These are phyloP conservation scores for Tenebrio molitor DNA, from an alignment of 1,140 invertebrate genomes.

Conservation along the genomic window DNA sequence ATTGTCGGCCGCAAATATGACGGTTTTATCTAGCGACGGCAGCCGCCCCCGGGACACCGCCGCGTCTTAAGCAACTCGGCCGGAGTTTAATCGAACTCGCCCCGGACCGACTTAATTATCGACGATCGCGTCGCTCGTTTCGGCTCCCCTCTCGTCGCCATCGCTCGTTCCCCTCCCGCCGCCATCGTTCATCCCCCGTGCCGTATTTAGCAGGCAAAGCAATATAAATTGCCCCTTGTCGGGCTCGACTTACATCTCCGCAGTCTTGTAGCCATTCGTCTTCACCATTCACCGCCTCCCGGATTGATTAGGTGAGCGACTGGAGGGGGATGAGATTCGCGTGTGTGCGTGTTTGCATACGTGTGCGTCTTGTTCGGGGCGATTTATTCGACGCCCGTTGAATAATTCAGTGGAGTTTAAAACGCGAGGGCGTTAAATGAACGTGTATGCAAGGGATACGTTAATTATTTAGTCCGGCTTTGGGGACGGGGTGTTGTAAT, in stretches of 20 bases:
- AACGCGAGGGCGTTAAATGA: constrained; percentile 18
- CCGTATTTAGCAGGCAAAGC: background rate
- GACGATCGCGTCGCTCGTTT: no score
- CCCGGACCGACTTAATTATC: no score
- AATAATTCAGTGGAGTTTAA: constrained; percentile 23
- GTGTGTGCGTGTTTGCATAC: background rate
- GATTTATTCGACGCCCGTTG: constrained; percentile 15
- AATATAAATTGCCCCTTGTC: background rate
- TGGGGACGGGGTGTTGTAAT: background rate
- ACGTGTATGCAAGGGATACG: background rate
- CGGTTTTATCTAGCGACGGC: constrained; percentile 4
- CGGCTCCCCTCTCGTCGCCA: background rate
- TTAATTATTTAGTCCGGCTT: constrained; percentile 11
- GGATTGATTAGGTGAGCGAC: constrained; percentile 17
- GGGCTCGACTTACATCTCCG: background rate
- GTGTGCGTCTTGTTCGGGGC: constrained; percentile 6
- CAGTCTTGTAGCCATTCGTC: constrained; percentile 23
- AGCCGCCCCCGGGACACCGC: constrained; percentile 15
- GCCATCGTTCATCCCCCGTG: background rate
- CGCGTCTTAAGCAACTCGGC: background rate
- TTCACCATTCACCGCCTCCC: constrained; percentile 22
- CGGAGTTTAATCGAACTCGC: background rate
- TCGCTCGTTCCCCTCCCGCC: background rate
- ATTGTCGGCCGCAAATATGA: constrained; percentile 39
- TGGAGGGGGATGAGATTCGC: background rate